Base-by-base conservation (phyloP, 1,140 invertebrate species). In the Goniozus legneri region DNA sequence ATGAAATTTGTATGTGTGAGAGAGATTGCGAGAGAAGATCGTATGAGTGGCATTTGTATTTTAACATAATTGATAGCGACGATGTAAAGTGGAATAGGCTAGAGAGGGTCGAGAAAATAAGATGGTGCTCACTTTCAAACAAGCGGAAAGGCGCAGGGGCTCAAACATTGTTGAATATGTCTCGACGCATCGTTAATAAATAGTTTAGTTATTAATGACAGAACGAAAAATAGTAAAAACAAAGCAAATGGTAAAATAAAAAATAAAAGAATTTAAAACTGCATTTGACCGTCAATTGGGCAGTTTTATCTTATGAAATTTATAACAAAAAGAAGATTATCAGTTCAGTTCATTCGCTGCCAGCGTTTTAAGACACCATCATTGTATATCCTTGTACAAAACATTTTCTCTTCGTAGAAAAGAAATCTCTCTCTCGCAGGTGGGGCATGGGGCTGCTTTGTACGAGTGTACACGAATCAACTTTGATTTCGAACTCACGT, bases 1-100 rank as follows among this genome's bases (percentile, higher is more conserved):
- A 72, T 56, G 54, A 61, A 71, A 69, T 62, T 70, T 71, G 67
- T 71, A 64, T 75, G 69, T 66, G 57, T 70, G 72, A 59, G 66
- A 57, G 47, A 43, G 53, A 52, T 31, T 59, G 67, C 60, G 66
- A 64, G 64, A 67, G 62, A 55, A 67, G 62, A 64, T 62, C 54
- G 71, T 69, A 56, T 75, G 71, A 71, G 59, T 75, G 72, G 66
- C 65, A 73, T 75, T 76, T 76, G 71, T 76, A 76, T 75, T 76
- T 76, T 75, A 76, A 76, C 71, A 74, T 76, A 75, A 27, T 72
- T 73, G 69, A 76, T 76, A 74, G 71, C 67, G 66, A 69, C 57
- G n/a, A 69, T 73, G 70, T 75, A 73, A 73, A 73, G 67, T 70
- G 70, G 70, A 63, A 66, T 73, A 72, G 64, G 65, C 66, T 72